Percentiles rank a stretch among this genome's conserved stretches.
Conservation (phyloP, 2,113 vertebrate species). For the Ictidomys tridecemlineatus region DNA sequence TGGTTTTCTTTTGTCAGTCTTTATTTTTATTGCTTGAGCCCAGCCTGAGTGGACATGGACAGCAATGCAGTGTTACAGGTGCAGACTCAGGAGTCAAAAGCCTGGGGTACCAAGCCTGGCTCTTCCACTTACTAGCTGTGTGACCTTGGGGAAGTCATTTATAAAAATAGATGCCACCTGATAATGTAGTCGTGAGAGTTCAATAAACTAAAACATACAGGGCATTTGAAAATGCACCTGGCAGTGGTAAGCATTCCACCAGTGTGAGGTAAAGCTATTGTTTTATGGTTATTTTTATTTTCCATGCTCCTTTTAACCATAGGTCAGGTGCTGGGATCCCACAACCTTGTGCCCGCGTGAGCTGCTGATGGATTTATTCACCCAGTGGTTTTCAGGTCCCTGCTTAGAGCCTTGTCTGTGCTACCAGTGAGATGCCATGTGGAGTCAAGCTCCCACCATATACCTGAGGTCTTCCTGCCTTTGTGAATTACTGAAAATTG, state of each 20-base stretch:
- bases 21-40: neutral
- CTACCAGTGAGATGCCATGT: neutral
- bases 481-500: neutral
- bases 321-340: neutral
- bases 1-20: neutral
- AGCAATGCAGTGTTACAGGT: neutral
- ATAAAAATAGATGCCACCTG: neutral
- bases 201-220: neutral
- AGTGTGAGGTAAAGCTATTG: neutral
- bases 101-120: neutral
- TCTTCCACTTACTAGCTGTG: neutral
- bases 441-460: neutral
- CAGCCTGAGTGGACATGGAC: neutral
- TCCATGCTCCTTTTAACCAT: neutral
- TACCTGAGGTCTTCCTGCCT: neutral
- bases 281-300: neutral
- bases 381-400: no score
- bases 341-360: neutral
- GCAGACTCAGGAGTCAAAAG: neutral
- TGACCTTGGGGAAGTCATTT: neutral
- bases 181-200: neutral
- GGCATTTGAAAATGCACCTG: neutral
- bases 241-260: neutral
- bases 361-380: neutral
- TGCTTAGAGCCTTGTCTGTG: rapidly evolving